phyloP scores from a whole-genome alignment of 2,113 vertebrate species.

The Hydropotes inermis region DNA sequence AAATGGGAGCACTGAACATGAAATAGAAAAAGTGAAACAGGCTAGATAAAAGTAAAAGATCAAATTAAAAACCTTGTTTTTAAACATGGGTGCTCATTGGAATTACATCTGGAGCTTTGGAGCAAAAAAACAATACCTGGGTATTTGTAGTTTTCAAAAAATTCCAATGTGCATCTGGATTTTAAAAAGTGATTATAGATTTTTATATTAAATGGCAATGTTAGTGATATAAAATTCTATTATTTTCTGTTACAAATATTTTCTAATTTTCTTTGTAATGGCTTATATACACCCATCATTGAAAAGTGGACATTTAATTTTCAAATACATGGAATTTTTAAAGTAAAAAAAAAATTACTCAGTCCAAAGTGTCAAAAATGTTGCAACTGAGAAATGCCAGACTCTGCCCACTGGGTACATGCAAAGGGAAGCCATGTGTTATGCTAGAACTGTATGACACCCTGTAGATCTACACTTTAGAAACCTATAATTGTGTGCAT shows the following conservation, averaged over 20 bases:
- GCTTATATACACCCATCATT: neutral
- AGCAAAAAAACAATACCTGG: neutral
- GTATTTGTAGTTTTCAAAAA: neutral
- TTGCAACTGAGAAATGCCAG: neutral
- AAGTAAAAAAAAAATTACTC: neutral
- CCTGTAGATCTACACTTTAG: neutral
- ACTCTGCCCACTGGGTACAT: rapidly evolving
- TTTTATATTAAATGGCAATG: neutral
- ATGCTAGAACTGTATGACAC: neutral
- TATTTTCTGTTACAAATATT: neutral
- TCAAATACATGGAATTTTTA: neutral
- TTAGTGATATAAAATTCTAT: neutral
- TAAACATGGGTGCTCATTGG: neutral
- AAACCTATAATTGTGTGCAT: neutral
- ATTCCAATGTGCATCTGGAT: neutral
- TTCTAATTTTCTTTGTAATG: neutral
- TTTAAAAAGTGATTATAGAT: neutral
- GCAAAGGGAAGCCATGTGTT: neutral
- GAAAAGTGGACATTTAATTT: neutral
- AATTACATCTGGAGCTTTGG: neutral
- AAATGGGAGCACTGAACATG: neutral
- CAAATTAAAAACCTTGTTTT: neutral
- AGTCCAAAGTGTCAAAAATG: neutral
- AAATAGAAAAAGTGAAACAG: neutral
- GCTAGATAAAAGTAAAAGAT: neutral